Evolutionary conservation across 2,113 vertebrate genomes (phyloP), one percentile per base, ranked within the genome.

Genomic region (Chunga burmeisteri): DNA sequence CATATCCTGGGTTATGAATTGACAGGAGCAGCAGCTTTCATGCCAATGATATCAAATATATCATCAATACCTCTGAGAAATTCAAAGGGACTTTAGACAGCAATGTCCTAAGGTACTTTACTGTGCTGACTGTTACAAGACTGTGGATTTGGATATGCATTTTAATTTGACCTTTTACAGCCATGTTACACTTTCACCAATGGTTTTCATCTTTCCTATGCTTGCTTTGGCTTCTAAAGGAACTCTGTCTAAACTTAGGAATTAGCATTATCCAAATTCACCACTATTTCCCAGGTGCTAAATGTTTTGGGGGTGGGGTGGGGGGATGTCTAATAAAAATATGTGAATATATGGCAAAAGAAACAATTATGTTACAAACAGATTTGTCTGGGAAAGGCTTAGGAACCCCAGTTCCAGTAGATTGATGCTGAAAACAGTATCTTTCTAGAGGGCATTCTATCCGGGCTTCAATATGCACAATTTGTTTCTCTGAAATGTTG

Each of bases 61-160:
- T 81, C 47, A 88, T 94, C 86, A 84, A 93, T 90, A 82, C 15
- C 36, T 78, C 26, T 47, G 67, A 88, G 75, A 94, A 93, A 81
- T 86, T 96, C 88, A 94, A 88, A 96, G 59, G 93, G 47, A 95
- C 86, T 93, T 93, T 86, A 95, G 71, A 67, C 71, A 81, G 23
- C 30, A 88, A 44, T 70, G 75, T 86, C 72, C 75, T 88, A 81
- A 92, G 23, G 32, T 74, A 58, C 72, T 94, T 86, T 62, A 56
- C 40, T 87, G 44, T 81, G 79, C 75, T 95, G 78, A 84, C 90
- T 82, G 13, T 59, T 66, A 74, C 62, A 75, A 72, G 90, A 49
- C 50, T 77, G 30, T 53, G 30, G 59, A 78, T 90, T 70, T 88
- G 59, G 36, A 66, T 78, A 72, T 66, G 42, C 47, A 83, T 90